Evolutionary conservation across 2,113 vertebrate genomes (phyloP).

Genomic region (Sturnira hondurensis): DNA sequence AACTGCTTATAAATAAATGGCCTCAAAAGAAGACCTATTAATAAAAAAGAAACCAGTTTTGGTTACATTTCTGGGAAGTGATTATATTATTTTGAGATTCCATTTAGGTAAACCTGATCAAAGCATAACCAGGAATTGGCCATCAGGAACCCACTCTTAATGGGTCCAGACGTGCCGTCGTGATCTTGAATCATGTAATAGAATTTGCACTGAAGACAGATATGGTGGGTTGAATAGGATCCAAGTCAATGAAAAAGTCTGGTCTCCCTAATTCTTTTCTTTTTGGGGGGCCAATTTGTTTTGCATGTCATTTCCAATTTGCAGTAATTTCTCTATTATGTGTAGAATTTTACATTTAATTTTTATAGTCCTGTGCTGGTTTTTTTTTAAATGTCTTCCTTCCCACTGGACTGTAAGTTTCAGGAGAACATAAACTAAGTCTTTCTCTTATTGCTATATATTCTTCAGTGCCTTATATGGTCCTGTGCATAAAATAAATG

Average conservation of each 20-base stretch:
- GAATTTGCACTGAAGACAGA: conserved; percentile 7
- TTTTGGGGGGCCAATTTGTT: neutral
- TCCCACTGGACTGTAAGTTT: neutral
- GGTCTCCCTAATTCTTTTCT: neutral
- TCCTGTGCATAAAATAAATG: neutral
- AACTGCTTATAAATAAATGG: conserved; percentile 7
- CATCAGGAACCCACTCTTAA: conserved; percentile 24
- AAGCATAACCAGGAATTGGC: conserved; percentile 47
- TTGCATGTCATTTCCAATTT: neutral
- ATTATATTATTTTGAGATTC: conserved; percentile 32
- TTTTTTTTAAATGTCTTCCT: neutral
- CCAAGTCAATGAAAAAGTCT: neutral
- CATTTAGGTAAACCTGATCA: neutral
- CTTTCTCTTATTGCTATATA: neutral
- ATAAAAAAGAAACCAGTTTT: neutral
- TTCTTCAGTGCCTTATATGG: neutral
- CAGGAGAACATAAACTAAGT: neutral
- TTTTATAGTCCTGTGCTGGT: neutral
- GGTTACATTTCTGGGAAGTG: conserved; percentile 52
- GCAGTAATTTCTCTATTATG: neutral
- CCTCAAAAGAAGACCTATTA: neutral
- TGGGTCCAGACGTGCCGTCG: neutral
- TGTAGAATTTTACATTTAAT: neutral
- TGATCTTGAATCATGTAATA: neutral
- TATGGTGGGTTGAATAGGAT: neutral